A percentile compares a stretch with the other conserved stretches of the same genome.
phyloP scores from a whole-genome alignment of 2,797 vertebrate species.

The Xenopus petersii region DNA sequence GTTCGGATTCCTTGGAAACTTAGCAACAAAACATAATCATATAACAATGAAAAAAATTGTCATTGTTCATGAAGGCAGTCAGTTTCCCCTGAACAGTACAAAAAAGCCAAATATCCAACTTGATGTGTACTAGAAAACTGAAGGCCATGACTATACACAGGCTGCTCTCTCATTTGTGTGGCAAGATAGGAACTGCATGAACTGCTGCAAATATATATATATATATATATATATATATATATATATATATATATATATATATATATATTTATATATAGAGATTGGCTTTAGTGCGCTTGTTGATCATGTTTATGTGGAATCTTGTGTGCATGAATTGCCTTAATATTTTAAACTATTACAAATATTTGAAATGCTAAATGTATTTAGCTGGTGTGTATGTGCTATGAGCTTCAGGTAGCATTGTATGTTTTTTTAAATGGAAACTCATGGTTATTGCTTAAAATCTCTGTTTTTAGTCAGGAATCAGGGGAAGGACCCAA shows the following conservation, averaged over 20 bases:
- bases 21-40: too few relatives aligned
- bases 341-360: conserved; percentile 1
- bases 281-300: neutral
- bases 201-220: conserved; percentile 8
- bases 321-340: conserved; percentile 14
- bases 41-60: too few relatives aligned
- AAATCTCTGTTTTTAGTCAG: too few relatives aligned
- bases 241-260: too few relatives aligned
- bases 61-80: too few relatives aligned
- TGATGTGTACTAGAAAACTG: too few relatives aligned
- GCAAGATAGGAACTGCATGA: conserved; percentile 25
- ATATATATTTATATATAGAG: neutral
- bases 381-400: neutral
- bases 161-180: neutral
- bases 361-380: conserved; percentile 33
- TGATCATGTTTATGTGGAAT: conserved; percentile 23
- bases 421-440: neutral
- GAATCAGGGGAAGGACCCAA: too few relatives aligned
- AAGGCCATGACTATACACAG: neutral
- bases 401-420: conserved; percentile 7
- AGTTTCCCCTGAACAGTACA: too few relatives aligned
- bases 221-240: too few relatives aligned
- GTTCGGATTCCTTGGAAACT: too few relatives aligned
- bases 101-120: too few relatives aligned
- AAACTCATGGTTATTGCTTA: neutral